Evolutionary conservation across 2,888 invertebrate species (phyloP), one percentile per base, ranked within the genome.

Genomic region (Aromia moschata): DNA sequence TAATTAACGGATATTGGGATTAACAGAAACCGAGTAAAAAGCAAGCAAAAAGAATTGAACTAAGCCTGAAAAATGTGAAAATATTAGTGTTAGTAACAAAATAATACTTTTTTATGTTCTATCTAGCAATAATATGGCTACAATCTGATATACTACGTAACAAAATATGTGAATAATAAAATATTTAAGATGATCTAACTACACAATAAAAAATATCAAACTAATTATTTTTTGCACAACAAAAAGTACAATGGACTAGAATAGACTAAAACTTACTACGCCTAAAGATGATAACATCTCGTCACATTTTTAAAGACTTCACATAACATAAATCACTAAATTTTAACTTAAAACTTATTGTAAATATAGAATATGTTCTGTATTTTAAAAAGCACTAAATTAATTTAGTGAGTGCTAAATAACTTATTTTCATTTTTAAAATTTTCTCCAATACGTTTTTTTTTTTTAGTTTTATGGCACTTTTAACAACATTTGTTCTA

Each of bases 231-330:
- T 30, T 20, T 49, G 49, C 52, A 52, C 52, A 52, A 52, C 40
- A n/a, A 30, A 47, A 49, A 52, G 52, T 52, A 52, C 52, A 52
- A 41, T 41, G 33, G 52, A 52, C 52, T 52, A 52, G 52, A 49
- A 14, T 52, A 40, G 31, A 41, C 25, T 38, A 52, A 3, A 36
- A n/a, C 15, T 15, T 38, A 14, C n/a, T n/a, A 33, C 5, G n/a
- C 7, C 25, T 25, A 25, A 3, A 25, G n/a, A n/a, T n/a, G n/a
- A n/a, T n/a, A n/a, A n/a, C n/a, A n/a, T n/a, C n/a, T n/a, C n/a
- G n/a, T n/a, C n/a, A n/a, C n/a, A n/a, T n/a, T n/a, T n/a, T n/a
- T n/a, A n/a, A n/a, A n/a, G n/a, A n/a, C n/a, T n/a, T n/a, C n/a
- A n/a, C n/a, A n/a, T n/a, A n/a, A n/a, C n/a, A n/a, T n/a, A n/a